Evolutionary conservation across 2,113 vertebrate species (phyloP), one percentile per base, ranked within the genome.

Genomic region (Phocoena sinus): DNA sequence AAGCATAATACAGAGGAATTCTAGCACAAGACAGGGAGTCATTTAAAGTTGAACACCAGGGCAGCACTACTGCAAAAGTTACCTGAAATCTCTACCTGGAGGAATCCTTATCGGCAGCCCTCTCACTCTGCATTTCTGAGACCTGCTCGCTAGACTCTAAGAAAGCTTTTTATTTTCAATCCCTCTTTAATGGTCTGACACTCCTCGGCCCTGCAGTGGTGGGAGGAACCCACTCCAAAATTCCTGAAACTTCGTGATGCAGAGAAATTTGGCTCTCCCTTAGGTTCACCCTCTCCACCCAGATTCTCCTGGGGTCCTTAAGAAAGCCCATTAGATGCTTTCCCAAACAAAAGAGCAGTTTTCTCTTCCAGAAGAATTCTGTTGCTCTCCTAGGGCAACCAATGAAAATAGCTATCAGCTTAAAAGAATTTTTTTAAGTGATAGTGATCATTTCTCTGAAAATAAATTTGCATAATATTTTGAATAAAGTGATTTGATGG

Each of bases 191-290:
- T 2, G 11, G 70, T 91, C 74, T 71, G 71, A 41, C 26, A 47
- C 79, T 91, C 36, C 67, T 86, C 23, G 36, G 41, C 50, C 31
- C 62, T 87, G 58, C 14, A 76, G n/a, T 50, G 65, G 50, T 88
- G 25, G 5, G 33, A 36, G 25, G 33, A 87, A 65, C 26, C 67
- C 91, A 96, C 81, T 97, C 23, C 60, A 80, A 89, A 95, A 97
- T 97, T 97, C 95, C 95, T 93, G 41, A 82, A 90, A 82, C 91
- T 97, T 95, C 58, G 44, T 68, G 89, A 93, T 91, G 91, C 91
- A 68, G 93, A 97, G 76, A 96, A 97, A 86, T 65, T 92, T 97
- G 96, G 81, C 91, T 76, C 3, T 82, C 28, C 44, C 25, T 85
- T 47, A 87, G 44, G 83, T 36, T 74, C 11, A 65, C 65, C 31